A percentile compares a stretch with the other conserved stretches of the same genome.
These are phyloP conservation scores for Neomicropteryx cornuta DNA, from an alignment of 1,140 invertebrate genomes.

Conservation along the genomic window DNA sequence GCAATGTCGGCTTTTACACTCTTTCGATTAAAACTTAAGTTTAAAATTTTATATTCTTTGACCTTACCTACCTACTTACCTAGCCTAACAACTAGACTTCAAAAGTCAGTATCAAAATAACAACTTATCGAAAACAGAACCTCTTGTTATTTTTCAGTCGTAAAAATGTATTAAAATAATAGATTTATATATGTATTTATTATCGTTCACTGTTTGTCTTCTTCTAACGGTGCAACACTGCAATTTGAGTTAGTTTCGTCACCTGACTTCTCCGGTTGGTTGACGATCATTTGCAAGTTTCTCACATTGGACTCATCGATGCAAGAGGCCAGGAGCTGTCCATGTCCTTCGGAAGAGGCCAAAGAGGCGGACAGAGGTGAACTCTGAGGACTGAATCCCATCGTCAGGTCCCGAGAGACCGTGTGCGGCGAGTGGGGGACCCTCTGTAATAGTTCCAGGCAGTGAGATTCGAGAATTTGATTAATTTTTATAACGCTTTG, in stretches of 20 bases:
- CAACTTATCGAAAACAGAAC: not conserved
- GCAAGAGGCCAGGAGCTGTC: constrained; percentile 9
- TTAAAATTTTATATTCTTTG: no score
- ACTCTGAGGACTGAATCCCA: constrained; percentile 24
- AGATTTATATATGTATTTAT: no score
- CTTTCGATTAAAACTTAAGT: no score
- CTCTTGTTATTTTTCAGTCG: no score
- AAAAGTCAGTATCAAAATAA: not conserved
- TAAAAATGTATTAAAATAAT: no score
- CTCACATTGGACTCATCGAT: constrained; percentile 15
- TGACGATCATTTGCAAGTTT: constrained; percentile 15
- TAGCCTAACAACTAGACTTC: not conserved
- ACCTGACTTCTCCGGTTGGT: constrained; percentile 12
- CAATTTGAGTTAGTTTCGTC: constrained; percentile 12
- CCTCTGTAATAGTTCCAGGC: constrained; percentile 43
- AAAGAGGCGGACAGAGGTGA: constrained; percentile 42
- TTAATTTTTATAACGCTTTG: constrained; percentile 54
- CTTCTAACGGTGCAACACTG: constrained; percentile 10
- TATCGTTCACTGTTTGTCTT: constrained; percentile 12
- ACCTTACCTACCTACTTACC: no score
- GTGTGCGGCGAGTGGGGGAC: constrained; percentile 18
- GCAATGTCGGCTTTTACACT: no score
- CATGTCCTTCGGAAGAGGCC: constrained; percentile 41
- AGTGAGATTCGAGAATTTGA: constrained; percentile 52
- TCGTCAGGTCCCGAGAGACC: constrained; percentile 13